Conservation (phyloP, 2,797 vertebrate genomes). For the Microctenopoma steveboyesi region DNA sequence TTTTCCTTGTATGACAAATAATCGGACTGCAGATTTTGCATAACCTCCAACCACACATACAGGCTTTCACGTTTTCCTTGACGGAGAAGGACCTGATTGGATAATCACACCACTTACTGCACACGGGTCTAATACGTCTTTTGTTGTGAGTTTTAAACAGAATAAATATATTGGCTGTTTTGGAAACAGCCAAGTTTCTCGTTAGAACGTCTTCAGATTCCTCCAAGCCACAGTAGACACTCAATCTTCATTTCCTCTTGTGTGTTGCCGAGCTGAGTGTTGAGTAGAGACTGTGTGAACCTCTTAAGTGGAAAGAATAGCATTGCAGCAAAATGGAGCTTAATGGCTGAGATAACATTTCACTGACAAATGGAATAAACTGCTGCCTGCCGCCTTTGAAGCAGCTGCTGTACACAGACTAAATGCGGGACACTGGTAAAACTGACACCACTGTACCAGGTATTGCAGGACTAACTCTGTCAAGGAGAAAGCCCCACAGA, state of each 20-base stretch:
- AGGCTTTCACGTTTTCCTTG: neutral
- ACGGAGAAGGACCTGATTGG: neutral
- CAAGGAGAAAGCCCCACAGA: neutral
- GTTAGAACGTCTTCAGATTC: neutral
- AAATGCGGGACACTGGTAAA: neutral
- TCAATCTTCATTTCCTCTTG: slow-evolving; percentile 1
- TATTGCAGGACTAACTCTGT: neutral
- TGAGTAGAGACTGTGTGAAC: slow-evolving; percentile 4
- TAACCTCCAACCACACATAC: neutral
- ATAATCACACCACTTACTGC: neutral
- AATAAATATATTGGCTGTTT: neutral
- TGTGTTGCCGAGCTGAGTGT: neutral
- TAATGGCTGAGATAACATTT: slow-evolving; percentile 15
- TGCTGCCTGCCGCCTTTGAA: too few species aligned
- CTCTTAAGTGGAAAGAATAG: neutral
- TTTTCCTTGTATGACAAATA: neutral
- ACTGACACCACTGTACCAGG: neutral
- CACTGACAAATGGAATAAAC: neutral
- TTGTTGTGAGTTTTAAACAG: neutral
- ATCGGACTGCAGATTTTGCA: neutral
- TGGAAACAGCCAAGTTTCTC: neutral
- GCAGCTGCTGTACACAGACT: neutral
- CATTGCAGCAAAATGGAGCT: neutral
- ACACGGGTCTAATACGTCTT: neutral
- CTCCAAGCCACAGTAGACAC: neutral